Evolutionary conservation across 2,888 invertebrate species (phyloP).

Genomic region (Tetheella fluctuosa): DNA sequence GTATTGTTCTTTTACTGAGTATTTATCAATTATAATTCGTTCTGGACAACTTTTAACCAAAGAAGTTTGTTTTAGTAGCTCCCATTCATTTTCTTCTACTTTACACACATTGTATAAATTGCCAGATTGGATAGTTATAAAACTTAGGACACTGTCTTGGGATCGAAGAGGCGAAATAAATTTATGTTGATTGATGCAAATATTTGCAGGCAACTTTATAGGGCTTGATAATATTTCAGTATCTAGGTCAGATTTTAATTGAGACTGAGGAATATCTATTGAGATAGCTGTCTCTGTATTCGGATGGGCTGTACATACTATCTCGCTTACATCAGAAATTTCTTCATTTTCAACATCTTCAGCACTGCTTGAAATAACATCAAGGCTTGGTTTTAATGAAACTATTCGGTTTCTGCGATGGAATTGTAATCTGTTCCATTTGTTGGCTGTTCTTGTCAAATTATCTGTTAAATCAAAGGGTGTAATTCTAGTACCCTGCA

Average conservation of each 20-base stretch:
- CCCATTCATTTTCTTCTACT: slow-evolving; percentile 37
- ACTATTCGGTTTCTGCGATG: slow-evolving; percentile 26
- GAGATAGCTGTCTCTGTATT: slow-evolving; percentile 55
- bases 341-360: slow-evolving; percentile 24
- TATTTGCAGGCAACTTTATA: slow-evolving; percentile 41
- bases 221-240: slow-evolving; percentile 26
- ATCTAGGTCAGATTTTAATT: slow-evolving; percentile 30
- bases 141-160: slow-evolving; percentile 36
- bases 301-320: slow-evolving; percentile 46
- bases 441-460: slow-evolving; percentile 58
- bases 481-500: slow-evolving; percentile 53
- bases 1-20: slow-evolving; percentile 46
- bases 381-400: slow-evolving; percentile 15
- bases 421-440: slow-evolving; percentile 50
- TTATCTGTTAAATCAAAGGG: slow-evolving; percentile 64
- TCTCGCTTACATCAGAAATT: slow-evolving; percentile 29
- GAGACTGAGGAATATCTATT: slow-evolving; percentile 18
- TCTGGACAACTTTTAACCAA: slow-evolving; percentile 49
- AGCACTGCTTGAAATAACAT: slow-evolving; percentile 9
- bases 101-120: slow-evolving; percentile 19
- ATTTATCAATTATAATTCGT: slow-evolving; percentile 44
- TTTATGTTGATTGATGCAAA: slow-evolving; percentile 60
- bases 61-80: slow-evolving; percentile 37
- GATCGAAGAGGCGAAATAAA: slow-evolving; percentile 51
- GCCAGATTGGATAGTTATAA: slow-evolving; percentile 20